Conservation (phyloP, 2,113 vertebrate species). For the Anarrhichthys ocellatus region DNA sequence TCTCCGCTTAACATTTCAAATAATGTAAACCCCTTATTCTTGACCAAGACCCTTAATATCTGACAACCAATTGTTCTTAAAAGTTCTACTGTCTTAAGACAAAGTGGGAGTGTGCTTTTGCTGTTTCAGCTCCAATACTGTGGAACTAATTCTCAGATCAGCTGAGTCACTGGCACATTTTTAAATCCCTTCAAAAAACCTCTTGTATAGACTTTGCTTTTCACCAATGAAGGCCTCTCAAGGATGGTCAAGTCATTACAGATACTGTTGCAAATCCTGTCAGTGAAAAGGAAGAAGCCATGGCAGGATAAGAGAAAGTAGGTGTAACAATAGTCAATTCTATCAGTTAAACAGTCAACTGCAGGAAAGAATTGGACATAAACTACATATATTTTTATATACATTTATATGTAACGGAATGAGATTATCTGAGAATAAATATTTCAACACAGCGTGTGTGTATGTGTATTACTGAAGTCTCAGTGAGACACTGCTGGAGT, state of each 20-base stretch:
- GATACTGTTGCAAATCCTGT: background rate
- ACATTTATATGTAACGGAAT: background rate
- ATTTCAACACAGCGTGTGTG: background rate
- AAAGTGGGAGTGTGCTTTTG: background rate
- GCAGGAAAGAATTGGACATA: background rate
- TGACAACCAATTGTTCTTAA: background rate
- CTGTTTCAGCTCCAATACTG: background rate
- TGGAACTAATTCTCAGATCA: background rate
- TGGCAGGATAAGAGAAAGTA: background rate
- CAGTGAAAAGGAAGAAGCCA: background rate
- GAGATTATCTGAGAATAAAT: background rate
- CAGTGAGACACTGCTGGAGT: constrained; percentile 43
- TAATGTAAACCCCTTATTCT: background rate
- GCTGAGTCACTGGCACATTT: background rate
- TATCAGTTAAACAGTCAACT: background rate
- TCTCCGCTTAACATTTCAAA: background rate
- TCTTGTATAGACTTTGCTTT: background rate
- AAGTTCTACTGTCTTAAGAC: background rate
- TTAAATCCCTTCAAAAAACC: background rate
- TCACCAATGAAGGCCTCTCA: background rate
- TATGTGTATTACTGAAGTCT: constrained; percentile 21
- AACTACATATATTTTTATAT: background rate
- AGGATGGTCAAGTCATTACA: background rate
- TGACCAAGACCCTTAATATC: background rate
- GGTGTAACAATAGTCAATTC: background rate